Percentiles rank a stretch among this genome's conserved stretches.
These are phyloP conservation scores for Philypnodon macrostomus DNA, from an alignment of 2,797 vertebrate species.

Conservation along the genomic window DNA sequence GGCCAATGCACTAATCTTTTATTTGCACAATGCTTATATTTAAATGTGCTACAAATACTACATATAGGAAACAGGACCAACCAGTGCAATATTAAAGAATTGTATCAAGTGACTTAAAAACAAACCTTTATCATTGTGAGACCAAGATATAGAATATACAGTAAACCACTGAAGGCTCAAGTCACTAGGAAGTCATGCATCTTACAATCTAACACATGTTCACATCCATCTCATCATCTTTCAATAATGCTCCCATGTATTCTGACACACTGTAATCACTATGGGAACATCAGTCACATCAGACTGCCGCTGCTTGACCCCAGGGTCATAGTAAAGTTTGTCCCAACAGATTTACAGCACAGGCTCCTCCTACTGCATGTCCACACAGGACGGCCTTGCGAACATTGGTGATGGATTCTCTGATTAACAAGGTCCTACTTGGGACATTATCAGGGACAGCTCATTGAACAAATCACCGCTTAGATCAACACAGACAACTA, in stretches of 20 bases:
- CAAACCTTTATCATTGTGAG: no score
- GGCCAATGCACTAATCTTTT: no score
- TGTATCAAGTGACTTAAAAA: no score
- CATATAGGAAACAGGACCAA: no score
- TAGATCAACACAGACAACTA: conserved; percentile 9
- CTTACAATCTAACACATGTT: conserved; percentile 7
- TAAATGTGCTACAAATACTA: no score
- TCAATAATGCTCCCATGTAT: conserved; percentile 27
- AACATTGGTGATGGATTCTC: conserved; percentile 40
- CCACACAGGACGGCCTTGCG: conserved; percentile 35
- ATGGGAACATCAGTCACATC: conserved; percentile 56
- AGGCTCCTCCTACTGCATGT: conserved; percentile 12
- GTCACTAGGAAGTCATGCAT: conserved; percentile 12
- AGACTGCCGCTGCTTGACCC: conserved; percentile 35
- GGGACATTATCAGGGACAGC: conserved; percentile 12
- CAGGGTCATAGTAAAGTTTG: conserved; percentile 50
- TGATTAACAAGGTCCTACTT: conserved; percentile 32
- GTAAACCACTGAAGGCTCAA: not conserved
- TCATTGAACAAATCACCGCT: conserved; percentile 5
- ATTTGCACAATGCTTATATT: no score
- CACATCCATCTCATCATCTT: conserved; percentile 25
- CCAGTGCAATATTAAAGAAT: no score
- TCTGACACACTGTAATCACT: conserved; percentile 42
- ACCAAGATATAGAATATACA: no score
- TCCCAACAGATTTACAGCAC: conserved; percentile 48